Evolutionary conservation across 1,140 invertebrate species (phyloP).

Genomic region (Musca vetustissima): DNA sequence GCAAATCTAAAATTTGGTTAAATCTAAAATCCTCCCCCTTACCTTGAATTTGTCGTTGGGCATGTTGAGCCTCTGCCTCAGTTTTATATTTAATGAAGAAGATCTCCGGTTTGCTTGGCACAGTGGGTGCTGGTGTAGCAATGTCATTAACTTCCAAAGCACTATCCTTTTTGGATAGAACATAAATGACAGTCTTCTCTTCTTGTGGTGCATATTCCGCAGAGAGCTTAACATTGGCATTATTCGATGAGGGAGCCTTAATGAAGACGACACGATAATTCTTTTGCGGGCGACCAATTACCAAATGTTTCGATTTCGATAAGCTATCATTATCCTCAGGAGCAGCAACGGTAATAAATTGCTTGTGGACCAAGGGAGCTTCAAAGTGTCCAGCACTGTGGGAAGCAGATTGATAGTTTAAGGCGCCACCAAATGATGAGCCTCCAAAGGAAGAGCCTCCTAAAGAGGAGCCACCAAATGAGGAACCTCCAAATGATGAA

Average conservation of each 20-base stretch:
- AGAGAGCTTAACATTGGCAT: constrained; percentile 63
- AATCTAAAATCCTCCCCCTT: no score
- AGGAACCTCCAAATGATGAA: constrained; percentile 1
- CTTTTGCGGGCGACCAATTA: constrained; percentile 63
- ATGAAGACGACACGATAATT: constrained; percentile 84
- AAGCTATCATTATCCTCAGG: constrained; percentile 32
- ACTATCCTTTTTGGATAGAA: constrained; percentile 67
- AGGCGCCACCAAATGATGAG: neutral
- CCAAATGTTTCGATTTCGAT: constrained; percentile 27
- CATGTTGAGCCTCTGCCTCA: constrained; percentile 56
- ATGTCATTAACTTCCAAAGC: constrained; percentile 28
- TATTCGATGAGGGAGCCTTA: constrained; percentile 68
- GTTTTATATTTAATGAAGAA: constrained; percentile 72
- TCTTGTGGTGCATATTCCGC: constrained; percentile 63
- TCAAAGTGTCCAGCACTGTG: constrained; percentile 17
- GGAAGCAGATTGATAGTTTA: neutral
- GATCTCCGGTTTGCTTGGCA: constrained; percentile 69
- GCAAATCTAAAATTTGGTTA: no score
- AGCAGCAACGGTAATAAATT: constrained; percentile 32
- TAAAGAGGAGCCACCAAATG: neutral
- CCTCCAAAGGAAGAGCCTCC: neutral
- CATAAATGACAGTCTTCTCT: constrained; percentile 80
- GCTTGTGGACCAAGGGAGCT: constrained; percentile 30
- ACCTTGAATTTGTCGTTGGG: constrained; percentile 35
- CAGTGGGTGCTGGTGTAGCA: no score